phyloP scores from a whole-genome alignment of 2,888 invertebrate species.

The Monopis laevigella region DNA sequence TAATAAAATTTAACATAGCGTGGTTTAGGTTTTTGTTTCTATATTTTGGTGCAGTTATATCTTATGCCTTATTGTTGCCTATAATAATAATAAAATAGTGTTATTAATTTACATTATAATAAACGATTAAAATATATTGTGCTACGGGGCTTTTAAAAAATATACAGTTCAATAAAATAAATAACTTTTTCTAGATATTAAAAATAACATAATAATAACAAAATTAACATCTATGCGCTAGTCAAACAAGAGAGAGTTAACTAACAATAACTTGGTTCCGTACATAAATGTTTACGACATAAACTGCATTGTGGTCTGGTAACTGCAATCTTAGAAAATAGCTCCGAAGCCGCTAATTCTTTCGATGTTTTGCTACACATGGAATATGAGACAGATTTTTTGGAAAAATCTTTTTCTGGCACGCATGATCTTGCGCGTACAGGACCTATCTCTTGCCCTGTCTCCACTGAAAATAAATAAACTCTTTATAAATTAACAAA shows the following conservation, averaged over 20 bases:
- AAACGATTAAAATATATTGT: no score
- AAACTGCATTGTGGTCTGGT: constrained; percentile 50
- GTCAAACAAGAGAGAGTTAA: neutral
- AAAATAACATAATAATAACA: neutral
- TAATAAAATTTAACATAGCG: no score
- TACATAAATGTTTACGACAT: constrained; percentile 53
- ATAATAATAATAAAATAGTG: no score
- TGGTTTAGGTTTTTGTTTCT: no score
- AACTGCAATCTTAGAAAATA: constrained; percentile 52
- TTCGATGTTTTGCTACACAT: constrained; percentile 57
- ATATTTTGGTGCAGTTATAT: no score
- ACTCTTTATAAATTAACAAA: no score
- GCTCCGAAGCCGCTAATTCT: constrained; percentile 53
- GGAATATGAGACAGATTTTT: constrained; percentile 53
- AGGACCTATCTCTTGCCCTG: constrained; percentile 55
- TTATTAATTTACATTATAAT: no score
- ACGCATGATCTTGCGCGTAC: constrained; percentile 58
- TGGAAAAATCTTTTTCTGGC: constrained; percentile 53
- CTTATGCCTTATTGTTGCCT: no score
- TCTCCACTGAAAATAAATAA: constrained; percentile 36
- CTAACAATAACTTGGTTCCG: constrained; percentile 46
- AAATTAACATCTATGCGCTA: neutral
- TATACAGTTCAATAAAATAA: neutral
- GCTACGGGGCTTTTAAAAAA: no score
- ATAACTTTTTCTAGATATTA: neutral